Evolutionary conservation across 2,888 invertebrate species (phyloP).

Genomic region (Liopterus haemorrhoidalis): DNA sequence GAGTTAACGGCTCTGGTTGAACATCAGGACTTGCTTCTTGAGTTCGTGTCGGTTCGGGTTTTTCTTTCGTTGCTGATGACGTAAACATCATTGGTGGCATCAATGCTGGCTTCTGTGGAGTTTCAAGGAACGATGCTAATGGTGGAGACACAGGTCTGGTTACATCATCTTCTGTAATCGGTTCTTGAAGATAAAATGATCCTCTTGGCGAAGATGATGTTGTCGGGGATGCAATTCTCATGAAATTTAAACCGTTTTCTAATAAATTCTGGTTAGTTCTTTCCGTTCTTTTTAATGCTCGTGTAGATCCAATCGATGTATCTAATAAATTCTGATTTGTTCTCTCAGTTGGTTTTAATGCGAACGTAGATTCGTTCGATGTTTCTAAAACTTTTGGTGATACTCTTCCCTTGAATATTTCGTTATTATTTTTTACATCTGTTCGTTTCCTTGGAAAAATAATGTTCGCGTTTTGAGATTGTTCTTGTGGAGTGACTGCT

Average conservation of each 20-base stretch:
- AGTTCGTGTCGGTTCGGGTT: conserved; percentile 18
- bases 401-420: conserved; percentile 37
- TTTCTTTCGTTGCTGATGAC: conserved; percentile 44
- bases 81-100: conserved; percentile 86
- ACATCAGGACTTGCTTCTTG: conserved; percentile 29
- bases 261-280: conserved; percentile 36
- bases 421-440: conserved; percentile 32
- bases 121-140: conserved; percentile 51
- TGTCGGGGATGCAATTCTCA: conserved; percentile 52
- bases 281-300: conserved; percentile 21
- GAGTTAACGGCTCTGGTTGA: conserved; percentile 71
- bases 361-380: too few relatives aligned
- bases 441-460: too few relatives aligned
- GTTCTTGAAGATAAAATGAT: neutral
- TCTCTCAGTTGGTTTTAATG: conserved; percentile 10
- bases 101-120: conserved; percentile 63
- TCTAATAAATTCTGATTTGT: neutral
- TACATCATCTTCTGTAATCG: conserved; percentile 7
- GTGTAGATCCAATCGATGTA: neutral
- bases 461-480: too few relatives aligned
- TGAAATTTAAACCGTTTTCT: conserved; percentile 52
- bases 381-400: conserved; percentile 39
- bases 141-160: conserved; percentile 47
- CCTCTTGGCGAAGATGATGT: conserved; percentile 27
- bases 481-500: conserved; percentile 64